Evolutionary conservation across 1,140 invertebrate species (phyloP).

Genomic region (Sarcophaga bullata): DNA sequence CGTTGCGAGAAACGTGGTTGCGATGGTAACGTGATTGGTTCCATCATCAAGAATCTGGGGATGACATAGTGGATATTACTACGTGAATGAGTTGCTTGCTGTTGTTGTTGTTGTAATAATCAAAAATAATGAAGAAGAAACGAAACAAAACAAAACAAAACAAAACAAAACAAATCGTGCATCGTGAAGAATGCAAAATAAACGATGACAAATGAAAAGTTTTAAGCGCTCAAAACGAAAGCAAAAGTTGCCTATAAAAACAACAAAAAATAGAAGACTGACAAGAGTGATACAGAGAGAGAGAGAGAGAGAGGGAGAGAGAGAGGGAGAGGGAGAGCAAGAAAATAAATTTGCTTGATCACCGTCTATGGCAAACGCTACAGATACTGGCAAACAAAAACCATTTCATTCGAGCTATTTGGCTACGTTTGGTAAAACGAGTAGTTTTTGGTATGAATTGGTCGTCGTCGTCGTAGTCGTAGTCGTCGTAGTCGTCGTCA

Average conservation of each 20-base stretch:
- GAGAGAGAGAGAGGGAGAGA: too few species aligned
- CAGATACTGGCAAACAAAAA: not conserved
- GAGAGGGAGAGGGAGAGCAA: not conserved
- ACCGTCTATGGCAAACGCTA: slow-evolving; percentile 1
- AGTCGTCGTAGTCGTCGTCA: not conserved
- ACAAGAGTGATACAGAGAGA: too few species aligned
- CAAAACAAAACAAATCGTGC: slow-evolving; percentile 31
- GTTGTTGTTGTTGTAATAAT: not conserved
- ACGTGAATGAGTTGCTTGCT: not conserved
- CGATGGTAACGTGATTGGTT: not conserved
- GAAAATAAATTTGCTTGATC: not conserved
- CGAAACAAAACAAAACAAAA: not conserved
- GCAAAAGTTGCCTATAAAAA: not conserved
- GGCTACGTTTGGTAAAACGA: not conserved
- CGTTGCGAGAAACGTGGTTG: not conserved
- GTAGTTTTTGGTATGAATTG: too few species aligned
- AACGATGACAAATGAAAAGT: slow-evolving; percentile 20
- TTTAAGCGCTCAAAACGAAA: slow-evolving; percentile 29
- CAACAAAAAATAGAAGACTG: not conserved
- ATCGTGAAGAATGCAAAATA: slow-evolving; percentile 38
- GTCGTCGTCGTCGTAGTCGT: too few species aligned
- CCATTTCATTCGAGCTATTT: not conserved
- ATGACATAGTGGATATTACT: not conserved
- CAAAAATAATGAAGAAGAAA: not conserved
- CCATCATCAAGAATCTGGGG: not conserved